Conservation (phyloP, 1,140 invertebrate genomes). For the Globodera rostochiensis region DNA sequence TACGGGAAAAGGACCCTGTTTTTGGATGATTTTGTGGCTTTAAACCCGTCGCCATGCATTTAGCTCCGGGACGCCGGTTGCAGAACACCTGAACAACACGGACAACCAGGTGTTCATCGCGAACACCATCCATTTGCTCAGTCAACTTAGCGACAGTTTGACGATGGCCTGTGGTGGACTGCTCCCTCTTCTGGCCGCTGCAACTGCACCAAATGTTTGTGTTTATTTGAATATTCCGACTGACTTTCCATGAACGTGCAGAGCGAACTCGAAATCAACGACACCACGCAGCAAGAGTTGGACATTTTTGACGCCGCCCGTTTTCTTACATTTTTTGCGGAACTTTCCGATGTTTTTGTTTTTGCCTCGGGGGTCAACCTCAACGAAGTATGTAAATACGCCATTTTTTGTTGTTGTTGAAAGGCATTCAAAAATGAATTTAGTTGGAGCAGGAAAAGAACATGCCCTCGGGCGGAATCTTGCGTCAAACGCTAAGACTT, state of each 20-base stretch:
- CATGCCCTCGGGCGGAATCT: slow-evolving; percentile 95
- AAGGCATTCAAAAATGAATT: background rate
- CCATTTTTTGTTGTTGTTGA: background rate
- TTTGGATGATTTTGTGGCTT: background rate
- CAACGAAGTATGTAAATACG: slow-evolving; percentile 72
- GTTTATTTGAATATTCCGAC: background rate
- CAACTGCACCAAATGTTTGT: slow-evolving; percentile 94
- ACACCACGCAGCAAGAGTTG: slow-evolving; percentile 92
- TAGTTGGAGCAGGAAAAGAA: slow-evolving; percentile 94
- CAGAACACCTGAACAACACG: slow-evolving; percentile 97
- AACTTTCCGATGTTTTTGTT: slow-evolving; percentile 96
- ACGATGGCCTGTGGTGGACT: slow-evolving; percentile 98
- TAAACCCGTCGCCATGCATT: slow-evolving; percentile 30
- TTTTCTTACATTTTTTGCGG: slow-evolving; percentile 91
- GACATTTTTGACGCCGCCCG: slow-evolving; percentile 94
- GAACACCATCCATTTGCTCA: slow-evolving; percentile 97
- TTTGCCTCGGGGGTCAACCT: slow-evolving; percentile 94
- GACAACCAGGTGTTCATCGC: slow-evolving; percentile 98
- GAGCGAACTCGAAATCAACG: slow-evolving; percentile 96
- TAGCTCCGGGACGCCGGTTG: slow-evolving; percentile 83
- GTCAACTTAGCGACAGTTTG: slow-evolving; percentile 95
- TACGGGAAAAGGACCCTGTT: no score
- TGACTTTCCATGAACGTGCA: slow-evolving; percentile 67
- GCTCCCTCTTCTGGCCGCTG: slow-evolving; percentile 90
- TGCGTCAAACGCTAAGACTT: slow-evolving; percentile 90